Base-by-base conservation (phyloP, 2,888 invertebrate species). In the Argynnis bischoffii region DNA sequence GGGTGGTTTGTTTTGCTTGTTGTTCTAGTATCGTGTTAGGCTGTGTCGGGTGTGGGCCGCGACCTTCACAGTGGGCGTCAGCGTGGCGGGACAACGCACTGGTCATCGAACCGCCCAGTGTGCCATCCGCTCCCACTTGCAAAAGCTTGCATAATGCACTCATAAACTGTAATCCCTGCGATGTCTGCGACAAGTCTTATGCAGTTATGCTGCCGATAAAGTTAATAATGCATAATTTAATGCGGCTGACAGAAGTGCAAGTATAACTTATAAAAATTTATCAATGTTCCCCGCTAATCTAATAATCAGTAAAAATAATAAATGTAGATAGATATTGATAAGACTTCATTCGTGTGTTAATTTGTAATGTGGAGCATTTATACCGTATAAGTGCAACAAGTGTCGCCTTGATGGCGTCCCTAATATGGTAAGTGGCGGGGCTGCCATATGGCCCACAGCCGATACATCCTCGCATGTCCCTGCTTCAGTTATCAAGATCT, bases 341-440 rank as follows among this genome's bases (percentile, higher is more conserved):
- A 86, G 79, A 83, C 79, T 79, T 84, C 80, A 83, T 76, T 81
- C 73, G 74, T 78, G 77, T 75, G 78, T 82, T 81, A 79, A 80
- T 77, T 77, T 73, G 82, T 82, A 87, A 89, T 85, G 86, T 90
- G 81, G 89, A 90, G 85, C 89, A 88, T 83, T 89, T 88, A 84
- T 77, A 83, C 92, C 92, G 87, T 92, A 92, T 92, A 92, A 86
- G 92, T 90, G 92, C 92, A 92, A 89, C 92, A 87, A 90, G 90
- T 91, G 88, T 91, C 85, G 90, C 92, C 92, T 92, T 91, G 92
- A 78, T 85, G 77, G 81, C 81, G 82, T 85, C 88, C 92, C 92
- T 85, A 88, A 92, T 92, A 92, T 84, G 92, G 92, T 74, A 78
- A 80, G 79, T 81, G 75, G 84, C 81, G 81, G 79, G 79, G 85